phyloP scores from a whole-genome alignment of 2,797 vertebrate species.

The Hephaestus fuliginosus region DNA sequence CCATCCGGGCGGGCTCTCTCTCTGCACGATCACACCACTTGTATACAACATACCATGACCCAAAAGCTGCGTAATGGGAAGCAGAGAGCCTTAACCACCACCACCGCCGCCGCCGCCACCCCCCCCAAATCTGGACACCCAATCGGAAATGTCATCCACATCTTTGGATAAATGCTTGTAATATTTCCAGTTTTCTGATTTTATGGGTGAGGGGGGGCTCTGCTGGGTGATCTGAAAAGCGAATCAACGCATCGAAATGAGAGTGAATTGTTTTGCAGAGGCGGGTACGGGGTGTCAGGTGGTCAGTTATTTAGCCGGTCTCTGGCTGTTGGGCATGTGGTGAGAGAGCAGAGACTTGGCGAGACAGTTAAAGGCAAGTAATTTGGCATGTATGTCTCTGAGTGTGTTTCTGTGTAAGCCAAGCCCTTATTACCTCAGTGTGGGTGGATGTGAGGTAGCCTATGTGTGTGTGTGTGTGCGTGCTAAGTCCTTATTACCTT shows the following conservation, averaged over 20 bases:
- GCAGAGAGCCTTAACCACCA: conserved; percentile 63
- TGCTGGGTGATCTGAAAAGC: conserved; percentile 36
- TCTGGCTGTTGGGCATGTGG: conserved; percentile 32
- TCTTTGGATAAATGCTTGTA: conserved; percentile 54
- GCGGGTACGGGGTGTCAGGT: conserved; percentile 31
- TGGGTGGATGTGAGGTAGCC: conserved; percentile 60
- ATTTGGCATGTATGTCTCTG: conserved; percentile 44
- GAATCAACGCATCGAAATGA: conserved; percentile 33
- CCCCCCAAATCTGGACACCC: conserved; percentile 54
- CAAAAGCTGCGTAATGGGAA: conserved; percentile 72
- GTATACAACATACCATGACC: conserved; percentile 60
- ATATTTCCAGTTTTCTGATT: conserved; percentile 48
- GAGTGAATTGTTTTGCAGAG: conserved; percentile 33
- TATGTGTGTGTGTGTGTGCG: conserved; percentile 47
- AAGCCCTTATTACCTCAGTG: conserved; percentile 69
- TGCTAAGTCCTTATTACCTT: conserved; percentile 68
- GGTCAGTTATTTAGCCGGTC: conserved; percentile 24
- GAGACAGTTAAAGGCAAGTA: conserved; percentile 51
- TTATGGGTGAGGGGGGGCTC: conserved; percentile 21
- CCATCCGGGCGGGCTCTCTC: conserved; percentile 63
- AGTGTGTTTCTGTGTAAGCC: conserved; percentile 59
- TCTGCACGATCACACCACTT: conserved; percentile 59
- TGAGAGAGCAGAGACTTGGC: conserved; percentile 65
- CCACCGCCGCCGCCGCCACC: not conserved
- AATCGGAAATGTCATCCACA: conserved; percentile 68